Conservation (phyloP, 2,797 vertebrate genomes). For the Spinus olivaceus region DNA sequence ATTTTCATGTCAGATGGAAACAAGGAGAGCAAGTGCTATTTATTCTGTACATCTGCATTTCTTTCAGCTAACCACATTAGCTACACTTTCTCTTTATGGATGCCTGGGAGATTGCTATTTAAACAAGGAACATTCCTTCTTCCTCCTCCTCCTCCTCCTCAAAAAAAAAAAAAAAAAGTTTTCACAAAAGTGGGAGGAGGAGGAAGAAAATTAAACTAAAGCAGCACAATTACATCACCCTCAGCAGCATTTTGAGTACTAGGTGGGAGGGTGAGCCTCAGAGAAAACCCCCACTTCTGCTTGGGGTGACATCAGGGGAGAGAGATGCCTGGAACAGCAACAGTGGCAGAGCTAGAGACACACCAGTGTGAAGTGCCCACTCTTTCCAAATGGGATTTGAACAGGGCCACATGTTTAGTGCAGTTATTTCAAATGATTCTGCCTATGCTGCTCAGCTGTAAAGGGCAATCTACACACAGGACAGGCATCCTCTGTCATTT, state of each 20-base stretch:
- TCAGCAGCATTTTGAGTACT: neutral
- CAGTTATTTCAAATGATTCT: neutral
- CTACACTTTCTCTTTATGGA: neutral
- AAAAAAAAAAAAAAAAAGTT: neutral
- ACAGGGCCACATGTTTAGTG: neutral
- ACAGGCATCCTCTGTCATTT: neutral
- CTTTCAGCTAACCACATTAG: neutral
- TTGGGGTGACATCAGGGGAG: neutral
- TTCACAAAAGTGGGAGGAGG: neutral
- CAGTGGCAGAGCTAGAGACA: neutral
- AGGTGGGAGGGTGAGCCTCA: neutral
- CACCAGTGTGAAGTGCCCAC: neutral
- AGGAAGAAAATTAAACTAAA: conserved; percentile 20
- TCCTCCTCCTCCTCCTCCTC: neutral
- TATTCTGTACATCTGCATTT: conserved; percentile 8
- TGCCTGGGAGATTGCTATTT: conserved; percentile 15
- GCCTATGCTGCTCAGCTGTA: neutral
- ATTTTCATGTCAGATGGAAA: neutral
- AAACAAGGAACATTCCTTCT: neutral
- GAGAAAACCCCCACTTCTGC: neutral
- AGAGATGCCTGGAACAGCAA: neutral
- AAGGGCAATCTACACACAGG: neutral
- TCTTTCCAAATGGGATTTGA: neutral
- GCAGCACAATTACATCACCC: neutral
- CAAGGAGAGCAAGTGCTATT: neutral